Percentiles rank a stretch among this genome's conserved stretches.
Conservation (phyloP, 2,113 vertebrate genomes). For the Electrona antarctica region DNA sequence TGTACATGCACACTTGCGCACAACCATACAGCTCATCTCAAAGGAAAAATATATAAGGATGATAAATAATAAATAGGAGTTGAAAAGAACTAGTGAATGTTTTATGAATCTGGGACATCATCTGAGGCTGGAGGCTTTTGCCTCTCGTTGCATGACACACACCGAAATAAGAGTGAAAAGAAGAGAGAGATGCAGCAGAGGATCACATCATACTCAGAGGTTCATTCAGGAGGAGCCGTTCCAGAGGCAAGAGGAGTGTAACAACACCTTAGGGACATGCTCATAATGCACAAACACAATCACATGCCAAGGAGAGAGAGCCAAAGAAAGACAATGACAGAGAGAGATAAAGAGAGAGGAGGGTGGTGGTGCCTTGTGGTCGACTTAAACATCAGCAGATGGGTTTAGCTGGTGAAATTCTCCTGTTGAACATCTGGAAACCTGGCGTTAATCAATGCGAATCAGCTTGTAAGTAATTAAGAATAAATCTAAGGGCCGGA, state of each 20-base stretch:
- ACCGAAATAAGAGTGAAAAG: conserved; percentile 61
- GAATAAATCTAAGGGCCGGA: conserved; percentile 16
- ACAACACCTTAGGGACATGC: conserved; percentile 55
- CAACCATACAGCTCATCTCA: conserved; percentile 67
- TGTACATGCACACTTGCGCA: conserved; percentile 50
- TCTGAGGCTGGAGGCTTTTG: conserved; percentile 73
- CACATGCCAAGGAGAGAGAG: conserved; percentile 36
- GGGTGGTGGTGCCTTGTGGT: conserved; percentile 24
- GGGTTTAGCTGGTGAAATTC: conserved; percentile 35
- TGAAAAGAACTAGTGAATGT: conserved; percentile 80
- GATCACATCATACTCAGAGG: conserved; percentile 57
- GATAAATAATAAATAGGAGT: conserved; percentile 80
- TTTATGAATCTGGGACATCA: conserved; percentile 81
- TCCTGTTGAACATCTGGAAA: conserved; percentile 65
- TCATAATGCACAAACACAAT: conserved; percentile 46
- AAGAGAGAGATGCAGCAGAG: conserved; percentile 43
- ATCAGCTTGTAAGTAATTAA: conserved; percentile 56
- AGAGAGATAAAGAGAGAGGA: background rate
- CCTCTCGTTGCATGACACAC: conserved; percentile 69
- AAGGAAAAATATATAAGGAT: conserved; percentile 71
- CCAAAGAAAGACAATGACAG: background rate
- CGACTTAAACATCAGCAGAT: conserved; percentile 50
- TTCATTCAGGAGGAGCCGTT: conserved; percentile 55
- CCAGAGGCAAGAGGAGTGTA: conserved; percentile 48
- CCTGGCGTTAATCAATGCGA: conserved; percentile 52